phyloP scores from a whole-genome alignment of 1,140 invertebrate genomes.

The Lepidurus arcticus region DNA sequence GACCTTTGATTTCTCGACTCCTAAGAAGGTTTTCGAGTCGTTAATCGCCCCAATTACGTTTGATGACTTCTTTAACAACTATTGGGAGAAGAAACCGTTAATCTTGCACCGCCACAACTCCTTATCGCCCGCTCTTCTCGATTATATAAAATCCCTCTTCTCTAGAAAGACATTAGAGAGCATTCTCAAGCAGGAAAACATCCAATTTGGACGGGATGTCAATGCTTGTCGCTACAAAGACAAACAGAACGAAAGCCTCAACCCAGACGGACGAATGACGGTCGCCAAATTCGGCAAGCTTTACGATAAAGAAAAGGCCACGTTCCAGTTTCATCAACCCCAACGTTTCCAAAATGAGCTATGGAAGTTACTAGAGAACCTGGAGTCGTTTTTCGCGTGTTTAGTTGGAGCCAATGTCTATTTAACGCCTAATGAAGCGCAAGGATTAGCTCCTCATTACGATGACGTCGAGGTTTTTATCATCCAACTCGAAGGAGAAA shows the following conservation, averaged over 20 bases:
- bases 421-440: constrained; percentile 52
- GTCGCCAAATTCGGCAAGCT: constrained; percentile 49
- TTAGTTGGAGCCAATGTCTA: constrained; percentile 46
- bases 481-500: constrained; percentile 57
- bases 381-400: constrained; percentile 34
- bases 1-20: constrained; percentile 31
- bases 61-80: constrained; percentile 39
- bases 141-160: constrained; percentile 43
- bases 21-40: constrained; percentile 29
- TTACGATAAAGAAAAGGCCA: constrained; percentile 52
- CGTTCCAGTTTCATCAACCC: constrained; percentile 46
- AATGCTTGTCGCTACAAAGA: constrained; percentile 50
- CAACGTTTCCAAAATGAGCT: constrained; percentile 33
- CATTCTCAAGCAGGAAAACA: constrained; percentile 47
- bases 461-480: constrained; percentile 63
- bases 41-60: constrained; percentile 30
- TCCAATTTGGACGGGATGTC: constrained; percentile 49
- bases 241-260: constrained; percentile 49
- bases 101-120: constrained; percentile 44
- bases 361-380: constrained; percentile 32
- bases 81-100: constrained; percentile 50
- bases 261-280: constrained; percentile 46
- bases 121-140: constrained; percentile 44
- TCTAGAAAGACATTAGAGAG: constrained; percentile 47
- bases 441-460: constrained; percentile 58